phyloP scores from a whole-genome alignment of 2,113 vertebrate species.

The Cyprinodon brontotheroides region DNA sequence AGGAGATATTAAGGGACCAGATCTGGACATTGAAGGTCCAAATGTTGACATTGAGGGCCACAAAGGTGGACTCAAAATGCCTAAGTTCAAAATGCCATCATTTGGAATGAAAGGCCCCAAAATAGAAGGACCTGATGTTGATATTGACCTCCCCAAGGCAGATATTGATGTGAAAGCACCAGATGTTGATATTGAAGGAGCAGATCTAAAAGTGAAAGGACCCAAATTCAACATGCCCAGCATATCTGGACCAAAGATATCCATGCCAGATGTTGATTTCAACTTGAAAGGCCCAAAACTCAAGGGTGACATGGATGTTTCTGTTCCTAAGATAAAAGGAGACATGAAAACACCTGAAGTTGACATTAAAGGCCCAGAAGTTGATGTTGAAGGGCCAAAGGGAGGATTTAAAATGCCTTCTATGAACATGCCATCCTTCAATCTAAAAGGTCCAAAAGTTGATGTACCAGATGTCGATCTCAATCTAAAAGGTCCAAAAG shows the following conservation, averaged over 20 bases:
- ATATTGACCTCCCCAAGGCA: not conserved
- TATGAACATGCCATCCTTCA: slow-evolving; percentile 21
- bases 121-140: slow-evolving; percentile 11
- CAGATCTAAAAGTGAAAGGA: slow-evolving; percentile 67
- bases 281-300: slow-evolving; percentile 23
- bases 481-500: slow-evolving; percentile 31
- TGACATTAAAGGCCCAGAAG: not conserved
- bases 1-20: not conserved
- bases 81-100: slow-evolving; percentile 21
- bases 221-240: slow-evolving; percentile 63
- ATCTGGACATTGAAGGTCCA: slow-evolving; percentile 13
- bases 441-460: slow-evolving; percentile 12
- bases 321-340: slow-evolving; percentile 30
- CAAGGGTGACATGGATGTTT: slow-evolving; percentile 24
- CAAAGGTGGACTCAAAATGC: slow-evolving; percentile 19
- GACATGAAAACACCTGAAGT: slow-evolving; percentile 6
- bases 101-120: not conserved
- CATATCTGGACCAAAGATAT: not conserved
- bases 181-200: not conserved
- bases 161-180: not conserved
- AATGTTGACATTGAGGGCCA: not conserved
- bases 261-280: not conserved
- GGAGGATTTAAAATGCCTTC: slow-evolving; percentile 36
- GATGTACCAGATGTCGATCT: slow-evolving; percentile 13
- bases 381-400: not conserved